Evolutionary conservation across 1,140 invertebrate species (phyloP), one percentile per base, ranked within the genome.

Genomic region (Nephotettix cincticeps): DNA sequence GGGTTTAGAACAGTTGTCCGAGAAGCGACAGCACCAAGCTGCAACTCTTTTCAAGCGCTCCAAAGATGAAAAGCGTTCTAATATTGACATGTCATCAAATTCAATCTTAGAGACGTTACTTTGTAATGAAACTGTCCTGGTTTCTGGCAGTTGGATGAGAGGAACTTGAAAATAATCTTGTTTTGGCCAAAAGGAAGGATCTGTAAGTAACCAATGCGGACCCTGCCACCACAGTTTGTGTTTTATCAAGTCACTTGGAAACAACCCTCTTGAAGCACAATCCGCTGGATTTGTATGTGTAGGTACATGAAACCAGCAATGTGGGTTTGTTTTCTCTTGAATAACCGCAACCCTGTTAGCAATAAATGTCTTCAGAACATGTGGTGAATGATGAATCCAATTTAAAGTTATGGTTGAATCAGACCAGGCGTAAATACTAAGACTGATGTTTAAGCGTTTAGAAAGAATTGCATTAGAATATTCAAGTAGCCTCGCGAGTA

Each of bases 181-280:
- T n/a, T n/a, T n/a, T n/a, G n/a, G n/a, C n/a, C n/a, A n/a, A n/a
- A n/a, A n/a, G n/a, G n/a, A n/a, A n/a, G n/a, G n/a, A n/a, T n/a
- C n/a, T n/a, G n/a, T n/a, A n/a, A n/a, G n/a, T n/a, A n/a, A n/a
- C 58, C 27, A 63, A 63, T 11, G 9, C 3, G 74, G 74, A 0
- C 71, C 75, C 1, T 45, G 40, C 63, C 70, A 71, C 74, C 74
- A 75, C 27, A 74, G 29, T 23, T 32, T n/a, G 21, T 63, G 23
- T 23, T 47, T 63, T 1, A 64, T 65, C 1, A 30, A 1, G 3
- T 32, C 19, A 3, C 28, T 21, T 14, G 75, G 73, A 23, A 47
- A 29, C n/a, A 11, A 27, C 71, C 21, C 1, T 51, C 14, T 36
- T 51, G 47, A 43, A n/a, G 40, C 40, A n/a, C n/a, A n/a, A n/a